Evolutionary conservation across 2,888 invertebrate genomes (phyloP), one percentile per base, ranked within the genome.

Genomic region (Sabellastarte sp.): DNA sequence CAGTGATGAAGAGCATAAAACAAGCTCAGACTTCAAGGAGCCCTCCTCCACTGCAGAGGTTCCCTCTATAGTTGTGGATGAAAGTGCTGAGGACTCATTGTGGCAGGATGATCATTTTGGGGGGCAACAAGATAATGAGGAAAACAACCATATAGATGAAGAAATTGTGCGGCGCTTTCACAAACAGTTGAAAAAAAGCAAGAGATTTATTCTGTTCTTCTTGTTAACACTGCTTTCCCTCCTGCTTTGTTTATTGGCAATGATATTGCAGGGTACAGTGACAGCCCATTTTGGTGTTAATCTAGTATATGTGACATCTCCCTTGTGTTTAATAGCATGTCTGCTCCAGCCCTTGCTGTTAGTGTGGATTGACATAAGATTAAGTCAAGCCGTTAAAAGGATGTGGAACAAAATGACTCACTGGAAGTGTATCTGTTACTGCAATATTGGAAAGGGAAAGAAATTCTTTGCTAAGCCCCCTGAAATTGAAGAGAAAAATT

Each of bases 401-500:
- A 55, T 68, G n/a, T 50, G 50, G 31, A 31, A 51, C 29, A 51
- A 57, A n/a, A 30, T 68, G 52, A 63, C 62, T 3, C 61, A 64
- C 31, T 63, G 66, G 61, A 63, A 51, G 33, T 70, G 67, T 58
- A 66, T 68, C 51, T 70, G 70, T 57, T 70, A 70, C 62, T 70
- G 70, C 57, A 63, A 68, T 53, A 3, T 66, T 3, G 64, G 61
- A 26, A 53, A 53, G 24, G 53, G 53, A 5, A 53, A 53, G 28
- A 10, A 53, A 10, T 53, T 10, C 53, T 26, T 53, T 5, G 26
- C 4, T 5, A 53, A 26, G 24, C 53, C 53, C 5, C 53, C 5
- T 26, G 53, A 53, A 20, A 10, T 41, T 41, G 41, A 41, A 41
- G 41, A 41, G 41, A 41, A 41, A 20, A 41, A 15, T 41, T 20